Conservation (phyloP, 2,113 vertebrate species). For the Ahaetulla prasina region DNA sequence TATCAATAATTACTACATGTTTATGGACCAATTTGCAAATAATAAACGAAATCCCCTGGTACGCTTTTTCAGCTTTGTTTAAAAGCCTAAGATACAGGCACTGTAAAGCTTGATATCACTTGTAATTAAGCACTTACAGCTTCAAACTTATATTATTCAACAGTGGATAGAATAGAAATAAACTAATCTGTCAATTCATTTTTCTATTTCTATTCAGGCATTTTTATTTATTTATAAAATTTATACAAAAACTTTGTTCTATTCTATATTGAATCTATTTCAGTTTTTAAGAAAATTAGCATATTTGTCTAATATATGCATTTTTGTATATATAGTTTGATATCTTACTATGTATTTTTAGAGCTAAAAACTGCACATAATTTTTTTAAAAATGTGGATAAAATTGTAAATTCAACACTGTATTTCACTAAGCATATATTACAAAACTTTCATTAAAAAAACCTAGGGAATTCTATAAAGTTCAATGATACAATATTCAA, state of each 20-base stretch:
- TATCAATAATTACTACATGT: background rate
- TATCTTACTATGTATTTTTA: background rate
- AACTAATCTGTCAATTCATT: background rate
- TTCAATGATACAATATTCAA: background rate
- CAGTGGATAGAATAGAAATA: background rate
- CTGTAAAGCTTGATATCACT: background rate
- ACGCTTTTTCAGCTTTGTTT: background rate
- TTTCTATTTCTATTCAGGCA: background rate
- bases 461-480: background rate
- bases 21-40: background rate
- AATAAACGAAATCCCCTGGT: background rate
- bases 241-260: background rate
- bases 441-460: background rate
- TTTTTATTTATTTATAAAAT: background rate
- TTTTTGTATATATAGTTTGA: background rate
- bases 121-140: background rate
- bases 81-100: background rate
- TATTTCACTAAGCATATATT: background rate
- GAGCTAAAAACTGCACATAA: background rate
- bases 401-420: background rate
- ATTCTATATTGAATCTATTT: background rate
- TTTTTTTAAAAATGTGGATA: background rate
- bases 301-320: background rate
- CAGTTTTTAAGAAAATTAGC: background rate
- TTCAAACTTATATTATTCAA: background rate